Percentiles rank a stretch among this genome's conserved stretches.
Conservation (phyloP, 2,113 vertebrate species). For the Trichechus manatus region DNA sequence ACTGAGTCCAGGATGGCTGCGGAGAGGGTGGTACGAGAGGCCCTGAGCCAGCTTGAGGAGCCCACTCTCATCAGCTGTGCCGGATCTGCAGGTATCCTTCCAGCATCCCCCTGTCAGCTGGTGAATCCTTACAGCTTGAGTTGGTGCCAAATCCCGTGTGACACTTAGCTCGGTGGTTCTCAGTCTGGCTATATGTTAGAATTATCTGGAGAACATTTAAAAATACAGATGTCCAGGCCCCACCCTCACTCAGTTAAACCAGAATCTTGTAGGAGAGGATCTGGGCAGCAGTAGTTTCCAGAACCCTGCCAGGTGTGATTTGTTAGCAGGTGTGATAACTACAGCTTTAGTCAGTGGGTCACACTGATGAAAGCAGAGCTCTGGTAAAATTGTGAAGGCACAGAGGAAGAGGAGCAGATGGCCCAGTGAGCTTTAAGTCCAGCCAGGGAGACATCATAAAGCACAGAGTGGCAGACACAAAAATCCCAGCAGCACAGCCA, state of each 20-base stretch:
- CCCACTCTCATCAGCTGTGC: conserved; percentile 94
- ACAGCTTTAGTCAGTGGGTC: background rate
- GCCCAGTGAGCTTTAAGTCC: background rate
- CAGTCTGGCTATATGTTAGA: background rate
- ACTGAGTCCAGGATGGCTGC: conserved; percentile 88
- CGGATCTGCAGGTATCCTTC: conserved; percentile 91
- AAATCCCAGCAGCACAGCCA: background rate
- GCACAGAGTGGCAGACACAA: background rate
- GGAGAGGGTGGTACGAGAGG: conserved; percentile 92
- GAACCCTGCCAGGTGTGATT: background rate
- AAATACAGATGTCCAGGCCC: background rate
- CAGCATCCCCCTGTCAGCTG: accelerated
- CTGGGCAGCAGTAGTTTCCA: background rate
- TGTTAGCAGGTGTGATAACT: background rate
- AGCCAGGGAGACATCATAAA: background rate
- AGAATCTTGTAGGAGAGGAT: background rate
- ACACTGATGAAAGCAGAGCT: background rate
- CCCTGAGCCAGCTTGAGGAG: conserved; percentile 92
- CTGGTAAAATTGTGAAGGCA: background rate
- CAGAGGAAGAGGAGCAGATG: background rate
- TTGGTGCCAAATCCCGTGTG: background rate
- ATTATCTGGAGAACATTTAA: background rate
- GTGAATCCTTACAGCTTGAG: accelerated
- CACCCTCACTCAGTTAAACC: background rate
- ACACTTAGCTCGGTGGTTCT: background rate